Conservation (phyloP, 2,113 vertebrate species). For the Stigmatopora argus region DNA sequence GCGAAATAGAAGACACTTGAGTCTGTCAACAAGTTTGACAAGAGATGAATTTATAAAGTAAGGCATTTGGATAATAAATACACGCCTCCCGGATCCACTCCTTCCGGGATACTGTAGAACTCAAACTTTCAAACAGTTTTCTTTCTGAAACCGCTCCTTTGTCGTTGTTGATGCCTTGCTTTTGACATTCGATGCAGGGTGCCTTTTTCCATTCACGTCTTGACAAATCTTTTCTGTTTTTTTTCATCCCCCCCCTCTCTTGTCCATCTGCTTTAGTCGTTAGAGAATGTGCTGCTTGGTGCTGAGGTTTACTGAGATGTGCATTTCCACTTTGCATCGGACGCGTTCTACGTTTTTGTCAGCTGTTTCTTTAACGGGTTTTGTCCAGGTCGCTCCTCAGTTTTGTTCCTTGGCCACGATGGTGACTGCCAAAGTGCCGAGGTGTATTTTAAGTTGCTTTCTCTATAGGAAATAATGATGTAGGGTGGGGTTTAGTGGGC, state of each 20-base stretch:
- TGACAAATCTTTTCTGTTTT: slow-evolving; percentile 36
- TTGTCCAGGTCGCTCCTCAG: slow-evolving; percentile 29
- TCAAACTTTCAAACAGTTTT: slow-evolving; percentile 24
- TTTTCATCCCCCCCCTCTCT: slow-evolving; percentile 21
- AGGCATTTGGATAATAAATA: slow-evolving; percentile 41
- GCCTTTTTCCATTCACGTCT: slow-evolving; percentile 16
- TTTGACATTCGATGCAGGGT: slow-evolving; percentile 14
- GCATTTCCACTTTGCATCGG: slow-evolving; percentile 36
- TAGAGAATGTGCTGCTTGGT: slow-evolving; percentile 21
- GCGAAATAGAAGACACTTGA: slow-evolving; percentile 36
- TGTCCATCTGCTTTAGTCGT: slow-evolving; percentile 46
- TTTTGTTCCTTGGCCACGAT: slow-evolving; percentile 23
- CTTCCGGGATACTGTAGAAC: slow-evolving; percentile 23
- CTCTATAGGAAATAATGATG: slow-evolving; percentile 9
- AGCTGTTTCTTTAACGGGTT: slow-evolving; percentile 26
- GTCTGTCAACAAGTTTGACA: slow-evolving; percentile 49
- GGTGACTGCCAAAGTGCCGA: slow-evolving; percentile 15
- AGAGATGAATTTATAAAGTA: slow-evolving; percentile 38
- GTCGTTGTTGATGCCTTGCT: slow-evolving; percentile 19
- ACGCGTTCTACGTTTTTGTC: slow-evolving; percentile 17
- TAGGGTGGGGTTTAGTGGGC: slow-evolving; percentile 19
- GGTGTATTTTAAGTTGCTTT: slow-evolving; percentile 21
- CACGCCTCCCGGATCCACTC: slow-evolving; percentile 25
- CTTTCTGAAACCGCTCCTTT: slow-evolving; percentile 11
- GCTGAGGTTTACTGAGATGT: slow-evolving; percentile 33